Conservation (phyloP, 2,113 vertebrate species). For the Charina bottae region DNA sequence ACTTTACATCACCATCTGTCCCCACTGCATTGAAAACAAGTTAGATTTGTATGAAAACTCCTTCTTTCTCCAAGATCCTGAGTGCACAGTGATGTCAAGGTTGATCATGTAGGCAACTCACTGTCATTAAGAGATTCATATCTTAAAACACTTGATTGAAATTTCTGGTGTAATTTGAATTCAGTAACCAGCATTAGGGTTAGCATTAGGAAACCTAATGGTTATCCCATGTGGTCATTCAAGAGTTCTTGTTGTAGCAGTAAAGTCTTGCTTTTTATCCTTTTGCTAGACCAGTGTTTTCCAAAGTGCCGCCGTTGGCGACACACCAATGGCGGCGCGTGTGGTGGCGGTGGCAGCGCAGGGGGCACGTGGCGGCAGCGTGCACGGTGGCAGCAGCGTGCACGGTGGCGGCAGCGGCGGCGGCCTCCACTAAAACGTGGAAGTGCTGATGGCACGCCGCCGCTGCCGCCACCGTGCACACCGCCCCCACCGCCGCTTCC, state of each 20-base stretch:
- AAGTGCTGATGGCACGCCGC: no score
- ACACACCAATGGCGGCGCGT: no score
- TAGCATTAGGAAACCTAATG: background rate
- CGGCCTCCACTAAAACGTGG: no score
- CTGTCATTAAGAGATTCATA: background rate
- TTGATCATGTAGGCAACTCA: background rate
- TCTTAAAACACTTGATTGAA: background rate
- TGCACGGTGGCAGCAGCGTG: no score
- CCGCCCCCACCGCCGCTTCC: no score
- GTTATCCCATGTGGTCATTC: background rate
- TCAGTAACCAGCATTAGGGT: background rate
- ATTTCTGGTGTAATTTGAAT: background rate
- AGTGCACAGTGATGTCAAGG: background rate
- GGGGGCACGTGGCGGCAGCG: no score
- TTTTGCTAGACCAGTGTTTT: no score
- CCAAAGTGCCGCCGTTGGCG: no score
- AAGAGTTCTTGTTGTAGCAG: background rate
- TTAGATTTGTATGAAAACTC: background rate
- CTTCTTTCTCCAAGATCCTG: background rate
- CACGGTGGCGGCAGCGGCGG: no score
- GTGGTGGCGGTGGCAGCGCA: no score
- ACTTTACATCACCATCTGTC: conserved; percentile 26
- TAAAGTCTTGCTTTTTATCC: background rate
- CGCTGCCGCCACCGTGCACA: no score
- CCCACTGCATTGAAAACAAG: conserved; percentile 15